Conservation (phyloP, 2,113 vertebrate species). For the Romanogobio albipinnatus region DNA sequence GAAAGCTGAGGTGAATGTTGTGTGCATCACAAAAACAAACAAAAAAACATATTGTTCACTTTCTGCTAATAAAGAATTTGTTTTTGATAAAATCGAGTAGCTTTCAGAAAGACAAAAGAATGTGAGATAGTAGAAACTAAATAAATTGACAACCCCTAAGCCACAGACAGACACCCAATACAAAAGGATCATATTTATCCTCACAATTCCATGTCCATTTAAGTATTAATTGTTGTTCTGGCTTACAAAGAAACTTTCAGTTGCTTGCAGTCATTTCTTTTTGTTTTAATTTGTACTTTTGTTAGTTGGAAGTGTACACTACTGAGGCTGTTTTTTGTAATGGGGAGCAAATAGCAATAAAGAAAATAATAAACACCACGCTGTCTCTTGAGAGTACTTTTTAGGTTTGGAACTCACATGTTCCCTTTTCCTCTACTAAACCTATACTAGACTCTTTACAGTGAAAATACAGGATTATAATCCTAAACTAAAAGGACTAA, state of each 20-base stretch:
- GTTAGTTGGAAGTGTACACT: constrained; percentile 84
- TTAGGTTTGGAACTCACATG: background rate
- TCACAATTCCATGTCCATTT: constrained; percentile 56
- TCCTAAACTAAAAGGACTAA: background rate
- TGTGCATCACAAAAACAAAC: constrained; percentile 23
- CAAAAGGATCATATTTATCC: constrained; percentile 60
- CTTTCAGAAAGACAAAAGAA: constrained; percentile 67
- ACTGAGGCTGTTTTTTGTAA: constrained; percentile 90
- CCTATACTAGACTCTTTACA: background rate
- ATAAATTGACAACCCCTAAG: constrained; percentile 76
- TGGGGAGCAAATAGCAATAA: constrained; percentile 92
- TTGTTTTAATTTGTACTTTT: constrained; percentile 69
- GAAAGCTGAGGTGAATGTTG: background rate
- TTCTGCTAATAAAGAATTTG: constrained; percentile 70
- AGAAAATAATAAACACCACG: constrained; percentile 60
- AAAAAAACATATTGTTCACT: constrained; percentile 55
- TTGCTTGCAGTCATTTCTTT: constrained; percentile 65
- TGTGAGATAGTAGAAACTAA: constrained; percentile 63
- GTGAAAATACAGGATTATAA: background rate
- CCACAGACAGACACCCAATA: constrained; percentile 74
- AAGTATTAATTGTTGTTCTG: constrained; percentile 63
- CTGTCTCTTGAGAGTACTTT: background rate
- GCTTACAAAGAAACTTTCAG: constrained; percentile 62
- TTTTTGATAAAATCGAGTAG: constrained; percentile 75
- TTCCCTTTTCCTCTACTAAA: background rate